Percentiles rank a stretch among this genome's conserved stretches.
phyloP scores from a whole-genome alignment of 2,797 vertebrate species.

The Salmo trutta region DNA sequence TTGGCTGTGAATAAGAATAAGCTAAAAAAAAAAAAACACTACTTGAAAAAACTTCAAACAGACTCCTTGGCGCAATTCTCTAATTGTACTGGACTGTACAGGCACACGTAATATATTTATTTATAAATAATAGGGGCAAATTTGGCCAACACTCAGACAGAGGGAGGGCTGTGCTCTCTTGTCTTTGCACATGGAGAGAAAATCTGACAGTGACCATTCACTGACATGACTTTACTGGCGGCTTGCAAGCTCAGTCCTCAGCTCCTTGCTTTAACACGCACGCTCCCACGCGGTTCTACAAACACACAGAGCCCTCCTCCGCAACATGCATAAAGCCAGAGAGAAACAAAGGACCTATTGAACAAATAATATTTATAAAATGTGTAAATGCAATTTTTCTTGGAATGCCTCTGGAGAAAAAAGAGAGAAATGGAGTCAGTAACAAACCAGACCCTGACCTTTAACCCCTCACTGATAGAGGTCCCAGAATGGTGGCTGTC shows the following conservation, averaged over 20 bases:
- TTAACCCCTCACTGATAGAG: slow-evolving; percentile 5
- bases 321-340: slow-evolving; percentile 60
- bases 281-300: not conserved
- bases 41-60: slow-evolving; percentile 73
- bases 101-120: slow-evolving; percentile 78
- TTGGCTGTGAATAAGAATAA: slow-evolving; percentile 59
- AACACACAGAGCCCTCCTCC: slow-evolving; percentile 38
- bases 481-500: slow-evolving; percentile 37
- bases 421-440: slow-evolving; percentile 18
- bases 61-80: slow-evolving; percentile 68
- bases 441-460: slow-evolving; percentile 21
- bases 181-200: slow-evolving; percentile 50
- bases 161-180: slow-evolving; percentile 50
- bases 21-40: slow-evolving; percentile 67
- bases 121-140: slow-evolving; percentile 82
- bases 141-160: slow-evolving; percentile 67
- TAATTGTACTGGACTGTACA: slow-evolving; percentile 81
- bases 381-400: slow-evolving; percentile 68
- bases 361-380: slow-evolving; percentile 66
- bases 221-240: slow-evolving; percentile 38
- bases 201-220: slow-evolving; percentile 37
- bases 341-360: slow-evolving; percentile 42
- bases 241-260: slow-evolving; percentile 49
- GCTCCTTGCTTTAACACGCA: slow-evolving; percentile 42
- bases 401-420: slow-evolving; percentile 66